Base-by-base conservation (phyloP, 2,888 invertebrate species). In the Polydrusus tereticollis region DNA sequence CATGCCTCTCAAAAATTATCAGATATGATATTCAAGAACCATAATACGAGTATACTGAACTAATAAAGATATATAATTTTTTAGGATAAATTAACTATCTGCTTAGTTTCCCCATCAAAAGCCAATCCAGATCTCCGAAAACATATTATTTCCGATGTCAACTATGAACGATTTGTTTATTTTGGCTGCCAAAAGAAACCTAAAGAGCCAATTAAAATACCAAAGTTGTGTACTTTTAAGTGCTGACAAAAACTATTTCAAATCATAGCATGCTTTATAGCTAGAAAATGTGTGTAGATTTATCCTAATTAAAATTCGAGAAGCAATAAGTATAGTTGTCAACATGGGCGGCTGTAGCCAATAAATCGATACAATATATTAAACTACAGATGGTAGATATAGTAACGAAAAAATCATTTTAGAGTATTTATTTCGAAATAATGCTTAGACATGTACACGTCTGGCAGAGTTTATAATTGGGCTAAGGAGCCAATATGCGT, bases 101-200 rank as follows among this genome's bases (percentile, higher is more conserved):
- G 6, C 14, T 29, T n/a, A 55, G 10, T n/a, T 29, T 10, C 18
- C 10, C 7, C n/a, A 55, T 18, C 29, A 18, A 50, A n/a, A 52
- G 29, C 21, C 16, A 10, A 29, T 43, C 57, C 7, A 66, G 18
- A 57, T 55, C 29, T 33, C 29, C 43, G 57, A 16, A 52, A 64
- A 52, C 52, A 29, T 64, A 64, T n/a, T 47, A 67, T 67, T 58
- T 47, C 29, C 18, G 29, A 66, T 66, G 43, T 66, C 65, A 66
- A 57, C 43, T 66, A 0, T 10, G 33, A 33, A 47, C 20, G 67
- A 36, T 59, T 52, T 69, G 69, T 69, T 69, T 69, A 69, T 69
- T 62, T 69, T 69, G 60, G 69, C 60, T 26, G 26, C 52, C 36
- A 57, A 59, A 36, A 58, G 47, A 43, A 67, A 67, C 18, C 36